Base-by-base conservation (phyloP, 2,797 vertebrate genomes). In the Chaetophractus vellerosus region DNA sequence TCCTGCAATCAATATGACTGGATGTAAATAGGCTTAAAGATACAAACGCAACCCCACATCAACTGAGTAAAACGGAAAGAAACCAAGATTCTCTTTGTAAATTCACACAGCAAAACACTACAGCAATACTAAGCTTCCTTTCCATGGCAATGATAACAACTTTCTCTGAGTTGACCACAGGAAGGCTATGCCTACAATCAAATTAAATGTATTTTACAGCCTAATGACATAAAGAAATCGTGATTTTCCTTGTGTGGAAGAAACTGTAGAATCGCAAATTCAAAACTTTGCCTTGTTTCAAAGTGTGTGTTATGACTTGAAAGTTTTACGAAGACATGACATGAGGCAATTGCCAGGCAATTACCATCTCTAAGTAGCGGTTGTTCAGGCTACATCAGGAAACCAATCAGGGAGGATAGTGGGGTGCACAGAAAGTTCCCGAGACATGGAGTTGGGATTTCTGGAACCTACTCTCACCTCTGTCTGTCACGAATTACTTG, bases 1-100 rank as follows among this genome's bases (percentile, higher is more conserved):
- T 52, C 79, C 68, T 66, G 11, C 41, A 36, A 3, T 76, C 63
- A 85, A 14, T 78, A 68, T 10, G 23, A 95, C 61, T n/a, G 88
- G 93, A 92, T n/a, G 91, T 64, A 87, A 97, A 96, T 90, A 45
- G 82, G n/a, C 36, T 78, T 81, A 2, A 48, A 57, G 52, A 63
- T 64, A 63, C 78, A 57, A 90, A 82, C 36, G 52, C 89, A 93
- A 71, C 61, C 7, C 55, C 55, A 0, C 4, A 1, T 24, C 0
- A 0, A 52, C 0, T 19, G 78, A 74, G 71, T 79, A 68, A 14
- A 52, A 71, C 12, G 63, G 79, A 93, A 28, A 33, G 45, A 64
- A 83, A 85, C 38, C 91, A 86, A 57, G 59, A 69, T 48, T 79
- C 59, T 38, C 1, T 1, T 55, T 26, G 28, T 1, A 57, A 75